phyloP scores from a whole-genome alignment of 2,888 invertebrate species.

The Chrysodeixis includens region DNA sequence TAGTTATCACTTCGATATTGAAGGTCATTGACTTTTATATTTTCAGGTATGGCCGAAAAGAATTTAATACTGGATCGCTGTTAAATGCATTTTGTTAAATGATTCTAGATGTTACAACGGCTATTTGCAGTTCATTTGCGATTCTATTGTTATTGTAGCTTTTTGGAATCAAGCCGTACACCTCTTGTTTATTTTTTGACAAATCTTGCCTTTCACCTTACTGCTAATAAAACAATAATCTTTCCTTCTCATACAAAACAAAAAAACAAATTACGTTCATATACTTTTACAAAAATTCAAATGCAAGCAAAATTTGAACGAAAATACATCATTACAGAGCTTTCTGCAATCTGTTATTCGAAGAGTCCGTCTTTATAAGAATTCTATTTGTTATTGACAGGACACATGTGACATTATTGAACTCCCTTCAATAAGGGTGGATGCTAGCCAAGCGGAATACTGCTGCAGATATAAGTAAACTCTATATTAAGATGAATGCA shows the following conservation, averaged over 20 bases:
- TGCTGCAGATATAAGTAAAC: conserved; percentile 25
- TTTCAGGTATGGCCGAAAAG: conserved; percentile 2
- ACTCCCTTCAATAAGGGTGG: conserved; percentile 43
- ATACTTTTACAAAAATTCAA: too few species aligned
- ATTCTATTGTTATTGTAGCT: too few species aligned
- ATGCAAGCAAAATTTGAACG: too few species aligned
- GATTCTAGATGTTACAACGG: background rate
- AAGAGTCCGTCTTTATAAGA: conserved; percentile 36
- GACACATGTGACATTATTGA: conserved; percentile 41
- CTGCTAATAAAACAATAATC: too few species aligned
- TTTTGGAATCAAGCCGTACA: too few species aligned
- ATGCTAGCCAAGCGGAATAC: conserved; percentile 33
- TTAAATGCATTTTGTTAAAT: background rate
- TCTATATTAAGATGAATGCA: background rate
- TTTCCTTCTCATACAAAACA: too few species aligned
- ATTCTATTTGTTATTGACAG: conserved; percentile 45
- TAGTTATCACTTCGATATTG: conserved; percentile 52
- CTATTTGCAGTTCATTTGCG: too few species aligned
- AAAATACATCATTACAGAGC: background rate
- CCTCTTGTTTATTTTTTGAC: too few species aligned
- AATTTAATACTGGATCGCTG: background rate
- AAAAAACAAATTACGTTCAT: too few species aligned
- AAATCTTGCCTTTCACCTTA: too few species aligned
- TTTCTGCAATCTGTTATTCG: conserved; percentile 15
- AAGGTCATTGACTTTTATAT: conserved; percentile 24